Evolutionary conservation across 92 coral and sea anemone genomes (phyloP), one percentile per base, ranked within the genome.

Genomic region (Epizoanthus ramosus): DNA sequence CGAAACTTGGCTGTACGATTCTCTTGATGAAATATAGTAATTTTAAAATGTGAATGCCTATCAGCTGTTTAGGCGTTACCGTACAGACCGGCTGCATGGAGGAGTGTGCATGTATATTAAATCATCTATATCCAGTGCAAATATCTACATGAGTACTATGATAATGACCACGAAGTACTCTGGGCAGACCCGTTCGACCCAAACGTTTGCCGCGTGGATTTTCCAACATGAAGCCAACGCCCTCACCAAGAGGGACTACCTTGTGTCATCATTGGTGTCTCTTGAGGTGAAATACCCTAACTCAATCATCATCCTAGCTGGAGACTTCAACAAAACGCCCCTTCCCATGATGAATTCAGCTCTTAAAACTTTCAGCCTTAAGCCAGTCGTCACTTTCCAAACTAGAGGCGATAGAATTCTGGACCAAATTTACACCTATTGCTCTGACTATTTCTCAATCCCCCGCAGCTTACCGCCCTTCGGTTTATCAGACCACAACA

Each of bases 191-290:
- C n/a, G n/a, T 80, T 80, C 61, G 80, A 80, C 86, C 90, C 31
- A 81, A 52, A 9, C 90, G 85, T 23, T 79, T 86, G 16, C 86
- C 89, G 59, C 86, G 89, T 45, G 81, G 89, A 23, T 85, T 77
- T 65, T 86, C 86, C 70, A 86, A 86, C 69, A 71, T 79, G 76
- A 28, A 28, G 31, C 31, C 31, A 28, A 28, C 31, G 31, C 2
- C 31, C 31, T 2, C 31, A 28, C 31, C 2, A 28, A 28, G 31
- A 81, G 74, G 33, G 85, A 81, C 47, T 68, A 81, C 47, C 7
- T 81, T 1, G 63, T 25, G 60, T 68, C 79, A 68, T 81, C 77
- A 22, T 35, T 81, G 23, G 85, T 24, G 45, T 14, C 66, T 6
- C 24, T 71, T n/a, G 79, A 83, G 53, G 52, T 60, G 54, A 71